These are phyloP conservation scores for Burhinus bistriatus DNA, from an alignment of 2,113 vertebrate genomes.

Conservation along the genomic window DNA sequence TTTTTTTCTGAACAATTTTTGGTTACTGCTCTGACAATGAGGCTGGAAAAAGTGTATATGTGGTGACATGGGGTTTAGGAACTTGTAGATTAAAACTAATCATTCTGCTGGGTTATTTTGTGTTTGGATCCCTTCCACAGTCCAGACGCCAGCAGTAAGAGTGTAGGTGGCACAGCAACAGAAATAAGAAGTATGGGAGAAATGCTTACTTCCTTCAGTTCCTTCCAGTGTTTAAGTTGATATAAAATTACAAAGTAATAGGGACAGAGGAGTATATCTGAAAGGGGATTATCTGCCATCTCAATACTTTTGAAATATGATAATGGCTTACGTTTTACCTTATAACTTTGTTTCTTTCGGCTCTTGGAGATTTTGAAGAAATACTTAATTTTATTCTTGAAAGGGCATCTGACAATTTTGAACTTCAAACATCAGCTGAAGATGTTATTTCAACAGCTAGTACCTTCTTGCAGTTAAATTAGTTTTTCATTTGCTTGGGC, in stretches of 20 bases:
- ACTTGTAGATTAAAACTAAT: not conserved
- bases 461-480: not conserved
- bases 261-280: not conserved
- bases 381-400: not conserved
- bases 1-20: not conserved
- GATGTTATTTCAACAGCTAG: not conserved
- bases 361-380: not conserved
- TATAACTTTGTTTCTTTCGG: not conserved
- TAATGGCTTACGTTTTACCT: not conserved
- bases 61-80: not conserved
- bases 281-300: not conserved
- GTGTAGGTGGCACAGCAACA: not conserved
- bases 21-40: not conserved
- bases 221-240: not conserved
- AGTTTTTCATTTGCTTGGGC: not conserved
- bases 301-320: not conserved
- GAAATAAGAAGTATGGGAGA: not conserved
- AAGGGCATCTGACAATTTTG: not conserved
- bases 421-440: not conserved
- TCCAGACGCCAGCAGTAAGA: not conserved
- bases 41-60: not conserved
- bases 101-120: not conserved
- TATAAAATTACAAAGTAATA: not conserved
- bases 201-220: not conserved
- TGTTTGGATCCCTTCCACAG: not conserved